These are phyloP conservation scores for Creontiades dilutus DNA, from an alignment of 2,888 invertebrate genomes.

Conservation along the genomic window DNA sequence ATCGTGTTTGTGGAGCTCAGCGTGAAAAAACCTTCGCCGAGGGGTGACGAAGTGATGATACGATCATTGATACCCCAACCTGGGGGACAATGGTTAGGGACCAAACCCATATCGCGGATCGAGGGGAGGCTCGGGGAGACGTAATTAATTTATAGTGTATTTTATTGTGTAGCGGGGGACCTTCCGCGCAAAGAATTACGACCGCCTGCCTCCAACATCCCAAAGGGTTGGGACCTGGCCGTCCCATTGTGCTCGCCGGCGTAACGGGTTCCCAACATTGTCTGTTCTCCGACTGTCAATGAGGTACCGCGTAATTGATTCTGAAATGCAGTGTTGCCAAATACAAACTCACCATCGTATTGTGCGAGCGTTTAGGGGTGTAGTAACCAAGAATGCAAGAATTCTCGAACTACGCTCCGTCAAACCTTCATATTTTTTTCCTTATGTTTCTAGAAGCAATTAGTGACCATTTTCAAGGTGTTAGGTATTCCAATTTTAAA, in stretches of 20 bases:
- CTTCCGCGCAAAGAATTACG: slow-evolving; percentile 47
- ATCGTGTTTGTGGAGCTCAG: not conserved
- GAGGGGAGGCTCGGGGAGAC: not conserved
- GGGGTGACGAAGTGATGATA: slow-evolving; percentile 18
- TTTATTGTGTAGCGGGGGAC: slow-evolving; percentile 32
- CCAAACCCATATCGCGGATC: not conserved
- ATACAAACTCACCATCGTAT: no score
- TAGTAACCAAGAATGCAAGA: no score
- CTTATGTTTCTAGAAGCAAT: no score
- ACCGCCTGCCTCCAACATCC: slow-evolving; percentile 52
- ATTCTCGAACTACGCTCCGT: no score
- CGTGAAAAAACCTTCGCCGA: not conserved
- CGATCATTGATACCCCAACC: not conserved
- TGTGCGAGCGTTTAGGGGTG: no score
- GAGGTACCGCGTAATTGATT: not conserved
- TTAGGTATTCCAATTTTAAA: no score
- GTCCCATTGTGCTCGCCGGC: not conserved
- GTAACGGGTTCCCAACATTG: not conserved
- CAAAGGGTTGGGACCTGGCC: slow-evolving; percentile 1
- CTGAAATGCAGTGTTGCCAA: no score
- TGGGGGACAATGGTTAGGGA: not conserved
- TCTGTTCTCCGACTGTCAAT: not conserved
- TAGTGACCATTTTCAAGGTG: no score
- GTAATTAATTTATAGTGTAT: slow-evolving; percentile 62
- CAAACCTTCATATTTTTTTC: no score